Base-by-base conservation (phyloP, 2,113 vertebrate genomes). In the Elachura formosa region DNA sequence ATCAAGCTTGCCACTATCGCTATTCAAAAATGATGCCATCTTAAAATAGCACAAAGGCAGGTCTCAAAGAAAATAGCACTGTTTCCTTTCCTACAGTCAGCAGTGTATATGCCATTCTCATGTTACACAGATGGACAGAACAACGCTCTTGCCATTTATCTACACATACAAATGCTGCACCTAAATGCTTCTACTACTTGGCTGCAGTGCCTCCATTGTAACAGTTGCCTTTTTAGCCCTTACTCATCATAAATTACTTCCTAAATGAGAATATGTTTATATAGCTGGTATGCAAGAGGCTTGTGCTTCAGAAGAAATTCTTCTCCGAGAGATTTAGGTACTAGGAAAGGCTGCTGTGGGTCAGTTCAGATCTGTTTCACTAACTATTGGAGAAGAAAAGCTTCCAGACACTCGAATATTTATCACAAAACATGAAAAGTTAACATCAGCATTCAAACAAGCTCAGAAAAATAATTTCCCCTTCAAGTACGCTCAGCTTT, bases 11-110 rank as follows among this genome's bases (percentile, higher is more conserved):
- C 49, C 6, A 3, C 67, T 89, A 46, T 48, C 38, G 7, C 58
- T 87, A 73, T 58, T 62, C 73, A 59, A 79, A 87, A 91, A 66
- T 46, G 17, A 87, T 66, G 49, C 58, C 38, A 73, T 72, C 76
- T 76, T 73, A 78, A 93, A 92, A 94, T 43, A 94, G 75, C 73
- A 93, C 74, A 95, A 88, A 91, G 38, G 45, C 66, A 87, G 49
- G 28, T 72, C 54, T 87, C 58, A 89, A 75, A 91, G 62, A 69
- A 91, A 93, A 89, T 7, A 82, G 43, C 54, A 56, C 21, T 5
- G 33, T 72, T 81, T 81, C 56, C 61, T 89, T 90, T 69, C 34
- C 46, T 24, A 13, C 20, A 67, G 41, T 64, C 3, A 3, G 33
- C 29, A 43, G 18, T 33, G 38, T 43, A 34, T 34, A 12, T 38